Conservation (phyloP, 2,797 vertebrate genomes). For the Rhinoraja longicauda region DNA sequence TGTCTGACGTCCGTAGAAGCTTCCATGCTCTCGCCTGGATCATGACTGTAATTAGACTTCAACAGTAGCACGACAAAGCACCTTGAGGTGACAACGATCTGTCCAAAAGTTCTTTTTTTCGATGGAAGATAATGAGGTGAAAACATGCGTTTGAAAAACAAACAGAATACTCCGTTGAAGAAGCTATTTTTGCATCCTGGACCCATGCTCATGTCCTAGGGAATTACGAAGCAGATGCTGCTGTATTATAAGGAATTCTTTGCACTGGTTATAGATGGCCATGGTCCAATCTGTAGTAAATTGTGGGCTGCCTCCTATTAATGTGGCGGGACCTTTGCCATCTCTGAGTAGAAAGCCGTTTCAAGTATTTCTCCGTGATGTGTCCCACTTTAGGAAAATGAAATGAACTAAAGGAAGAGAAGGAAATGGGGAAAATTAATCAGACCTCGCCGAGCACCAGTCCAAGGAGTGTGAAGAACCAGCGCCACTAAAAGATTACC, state of each 20-base stretch:
- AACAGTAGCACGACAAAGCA: not conserved
- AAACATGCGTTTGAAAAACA: not conserved
- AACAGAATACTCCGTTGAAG: not conserved
- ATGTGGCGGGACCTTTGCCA: not conserved
- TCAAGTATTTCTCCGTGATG: not conserved
- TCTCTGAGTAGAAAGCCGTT: not conserved
- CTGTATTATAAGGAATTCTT: not conserved
- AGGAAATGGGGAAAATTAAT: conserved; percentile 29
- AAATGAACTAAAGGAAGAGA: conserved; percentile 33
- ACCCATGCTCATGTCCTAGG: not conserved
- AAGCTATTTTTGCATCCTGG: not conserved
- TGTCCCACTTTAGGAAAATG: not conserved
- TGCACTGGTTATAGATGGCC: not conserved
- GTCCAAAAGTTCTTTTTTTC: not conserved
- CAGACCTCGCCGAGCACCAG: not conserved
- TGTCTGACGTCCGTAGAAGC: not conserved
- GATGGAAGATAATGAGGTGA: not conserved
- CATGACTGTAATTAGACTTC: not conserved
- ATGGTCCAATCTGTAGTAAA: conserved; percentile 1
- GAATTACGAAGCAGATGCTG: not conserved
- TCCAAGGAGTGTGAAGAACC: not conserved
- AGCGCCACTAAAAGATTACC: not conserved
- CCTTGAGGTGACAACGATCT: not conserved
- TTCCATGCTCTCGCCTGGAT: too few species aligned
- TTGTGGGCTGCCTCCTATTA: not conserved